Percentiles rank a stretch among this genome's conserved stretches.
Evolutionary conservation across 2,113 vertebrate genomes (phyloP).

Genomic region (Glaucidium brasilianum): DNA sequence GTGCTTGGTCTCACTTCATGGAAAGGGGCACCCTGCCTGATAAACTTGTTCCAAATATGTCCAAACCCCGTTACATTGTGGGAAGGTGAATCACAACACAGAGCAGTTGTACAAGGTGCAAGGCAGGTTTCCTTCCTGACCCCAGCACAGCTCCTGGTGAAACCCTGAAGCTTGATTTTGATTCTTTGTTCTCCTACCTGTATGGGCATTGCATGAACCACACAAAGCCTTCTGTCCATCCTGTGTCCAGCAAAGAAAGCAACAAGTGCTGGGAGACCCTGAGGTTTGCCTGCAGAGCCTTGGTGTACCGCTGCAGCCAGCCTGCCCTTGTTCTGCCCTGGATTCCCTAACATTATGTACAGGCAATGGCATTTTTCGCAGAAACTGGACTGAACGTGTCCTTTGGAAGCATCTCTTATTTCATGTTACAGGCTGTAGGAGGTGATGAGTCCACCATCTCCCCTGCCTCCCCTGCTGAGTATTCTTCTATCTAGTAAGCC

Average conservation of each 20-base stretch:
- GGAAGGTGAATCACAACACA: neutral
- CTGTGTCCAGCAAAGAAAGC: rapidly evolving
- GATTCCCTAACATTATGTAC: neutral
- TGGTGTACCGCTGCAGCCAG: rapidly evolving
- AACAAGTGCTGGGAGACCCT: neutral
- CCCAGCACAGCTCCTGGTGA: neutral
- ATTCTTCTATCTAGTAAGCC: neutral
- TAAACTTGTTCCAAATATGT: neutral
- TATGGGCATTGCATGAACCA: neutral
- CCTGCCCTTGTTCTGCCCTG: neutral
- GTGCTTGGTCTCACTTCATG: neutral
- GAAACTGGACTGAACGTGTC: neutral
- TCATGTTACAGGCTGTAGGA: neutral
- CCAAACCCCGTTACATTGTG: rapidly evolving
- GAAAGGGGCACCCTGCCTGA: neutral
- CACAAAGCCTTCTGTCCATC: neutral
- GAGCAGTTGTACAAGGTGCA: neutral
- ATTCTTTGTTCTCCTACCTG: neutral
- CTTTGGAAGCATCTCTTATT: neutral
- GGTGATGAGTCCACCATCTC: neutral
- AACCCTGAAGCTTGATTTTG: neutral
- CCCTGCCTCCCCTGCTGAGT: neutral
- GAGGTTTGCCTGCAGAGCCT: neutral
- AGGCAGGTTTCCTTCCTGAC: neutral
- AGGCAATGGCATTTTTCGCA: neutral